These are phyloP conservation scores for Carpatolechia fugitivella DNA, from an alignment of 2,888 invertebrate species.

Conservation along the genomic window DNA sequence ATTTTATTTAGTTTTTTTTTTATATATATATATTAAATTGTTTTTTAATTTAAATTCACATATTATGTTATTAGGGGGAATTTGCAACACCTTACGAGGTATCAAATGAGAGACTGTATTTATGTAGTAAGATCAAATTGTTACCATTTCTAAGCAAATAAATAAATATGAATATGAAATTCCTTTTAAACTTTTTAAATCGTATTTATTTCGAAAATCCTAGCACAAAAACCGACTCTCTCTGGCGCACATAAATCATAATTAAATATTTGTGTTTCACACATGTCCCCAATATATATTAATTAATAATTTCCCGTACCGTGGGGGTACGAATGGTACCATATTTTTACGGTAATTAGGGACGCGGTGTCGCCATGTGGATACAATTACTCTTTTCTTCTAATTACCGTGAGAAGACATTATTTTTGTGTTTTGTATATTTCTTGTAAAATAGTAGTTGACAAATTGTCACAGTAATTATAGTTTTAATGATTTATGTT, in stretches of 20 bases:
- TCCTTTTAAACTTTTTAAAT: too few relatives aligned
- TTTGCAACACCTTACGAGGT: too few relatives aligned
- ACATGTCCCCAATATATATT: conserved; percentile 50
- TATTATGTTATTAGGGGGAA: too few relatives aligned
- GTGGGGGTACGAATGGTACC: conserved; percentile 11
- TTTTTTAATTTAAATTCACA: too few relatives aligned
- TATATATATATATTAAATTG: too few relatives aligned
- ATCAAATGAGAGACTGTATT: too few relatives aligned
- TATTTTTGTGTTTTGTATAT: conserved; percentile 5
- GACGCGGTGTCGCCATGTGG: conserved; percentile 43
- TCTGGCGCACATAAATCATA: conserved; percentile 45
- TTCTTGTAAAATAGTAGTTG: not conserved
- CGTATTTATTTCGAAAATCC: not conserved
- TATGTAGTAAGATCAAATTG: too few relatives aligned
- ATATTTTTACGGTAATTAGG: conserved; percentile 61
- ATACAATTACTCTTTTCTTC: conserved; percentile 52
- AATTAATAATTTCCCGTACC: conserved; percentile 44
- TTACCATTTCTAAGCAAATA: too few relatives aligned
- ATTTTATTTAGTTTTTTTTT: too few relatives aligned
- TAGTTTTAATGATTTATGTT: too few relatives aligned
- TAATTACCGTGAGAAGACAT: conserved; percentile 48
- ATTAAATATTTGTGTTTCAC: conserved; percentile 41
- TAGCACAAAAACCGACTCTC: conserved; percentile 2
- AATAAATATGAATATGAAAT: too few relatives aligned
- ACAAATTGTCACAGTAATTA: not conserved